Evolutionary conservation across 2,797 vertebrate genomes (phyloP).

Genomic region (Eurystomus glaucurus): DNA sequence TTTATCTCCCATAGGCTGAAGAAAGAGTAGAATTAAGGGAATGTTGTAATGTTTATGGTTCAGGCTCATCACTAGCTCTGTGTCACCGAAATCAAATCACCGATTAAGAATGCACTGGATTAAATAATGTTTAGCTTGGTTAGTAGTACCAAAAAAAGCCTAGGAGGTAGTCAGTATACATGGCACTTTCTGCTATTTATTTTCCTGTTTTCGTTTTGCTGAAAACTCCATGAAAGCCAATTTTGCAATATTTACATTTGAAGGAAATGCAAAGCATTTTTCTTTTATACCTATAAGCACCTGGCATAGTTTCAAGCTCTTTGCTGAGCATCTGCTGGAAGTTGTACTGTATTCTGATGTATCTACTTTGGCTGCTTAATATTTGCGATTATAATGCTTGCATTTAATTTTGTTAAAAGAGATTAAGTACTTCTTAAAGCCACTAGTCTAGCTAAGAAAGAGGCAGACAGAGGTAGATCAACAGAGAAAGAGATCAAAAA

Average conservation of each 20-base stretch:
- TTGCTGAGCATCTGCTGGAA: background rate
- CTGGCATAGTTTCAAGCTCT: background rate
- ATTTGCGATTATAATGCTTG: background rate
- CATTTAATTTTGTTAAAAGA: background rate
- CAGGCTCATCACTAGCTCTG: background rate
- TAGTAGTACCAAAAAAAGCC: background rate
- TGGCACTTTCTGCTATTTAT: background rate
- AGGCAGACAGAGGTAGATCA: background rate
- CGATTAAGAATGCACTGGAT: background rate
- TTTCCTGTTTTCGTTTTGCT: background rate
- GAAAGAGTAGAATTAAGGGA: background rate
- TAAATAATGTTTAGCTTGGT: background rate
- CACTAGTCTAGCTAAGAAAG: background rate
- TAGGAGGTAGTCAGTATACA: background rate
- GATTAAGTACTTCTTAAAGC: background rate
- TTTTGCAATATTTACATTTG: slow-evolving; percentile 1
- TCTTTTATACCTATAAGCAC: background rate
- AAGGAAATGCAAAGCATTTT: background rate
- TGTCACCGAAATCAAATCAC: background rate
- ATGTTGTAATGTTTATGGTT: background rate
- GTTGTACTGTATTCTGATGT: background rate
- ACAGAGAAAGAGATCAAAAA: slow-evolving; percentile 9
- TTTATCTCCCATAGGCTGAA: background rate
- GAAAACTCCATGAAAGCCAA: background rate
- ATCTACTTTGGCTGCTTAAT: background rate